These are phyloP conservation scores for Nymphalis polychloros DNA, from an alignment of 2,888 invertebrate genomes.

Conservation along the genomic window DNA sequence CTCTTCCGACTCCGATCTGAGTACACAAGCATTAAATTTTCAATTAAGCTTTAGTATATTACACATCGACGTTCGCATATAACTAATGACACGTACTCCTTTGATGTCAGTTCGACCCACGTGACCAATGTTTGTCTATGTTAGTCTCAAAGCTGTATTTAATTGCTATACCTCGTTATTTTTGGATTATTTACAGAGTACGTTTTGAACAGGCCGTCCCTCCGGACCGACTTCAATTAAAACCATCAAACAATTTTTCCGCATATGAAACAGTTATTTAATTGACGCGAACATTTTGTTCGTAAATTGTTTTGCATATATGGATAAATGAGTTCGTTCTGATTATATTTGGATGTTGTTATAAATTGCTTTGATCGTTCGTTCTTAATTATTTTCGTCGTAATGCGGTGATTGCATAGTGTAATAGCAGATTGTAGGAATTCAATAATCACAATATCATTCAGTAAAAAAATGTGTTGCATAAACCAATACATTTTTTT, in stretches of 20 bases:
- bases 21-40: slow-evolving; percentile 30
- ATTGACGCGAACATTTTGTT: slow-evolving; percentile 60
- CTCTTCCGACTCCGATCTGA: neutral
- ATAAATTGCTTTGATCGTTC: neutral
- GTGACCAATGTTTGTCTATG: slow-evolving; percentile 58
- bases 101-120: slow-evolving; percentile 62
- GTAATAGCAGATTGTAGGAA: too few relatives aligned
- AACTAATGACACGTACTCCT: slow-evolving; percentile 58
- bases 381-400: neutral
- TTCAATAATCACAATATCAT: too few relatives aligned
- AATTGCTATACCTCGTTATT: slow-evolving; percentile 79
- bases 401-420: too few relatives aligned
- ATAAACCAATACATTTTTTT: too few relatives aligned
- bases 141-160: slow-evolving; percentile 75
- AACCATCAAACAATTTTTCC: slow-evolving; percentile 61
- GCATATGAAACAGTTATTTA: slow-evolving; percentile 57
- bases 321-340: slow-evolving; percentile 27
- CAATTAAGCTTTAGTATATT: slow-evolving; percentile 27
- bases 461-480: too few relatives aligned
- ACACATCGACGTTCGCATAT: slow-evolving; percentile 27
- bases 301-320: slow-evolving; percentile 37
- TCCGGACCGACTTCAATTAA: slow-evolving; percentile 49
- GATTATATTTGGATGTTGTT: neutral
- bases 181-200: slow-evolving; percentile 77
- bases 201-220: slow-evolving; percentile 52